Evolutionary conservation across 2,113 vertebrate genomes (phyloP).

Genomic region (Cyanocitta stelleri): DNA sequence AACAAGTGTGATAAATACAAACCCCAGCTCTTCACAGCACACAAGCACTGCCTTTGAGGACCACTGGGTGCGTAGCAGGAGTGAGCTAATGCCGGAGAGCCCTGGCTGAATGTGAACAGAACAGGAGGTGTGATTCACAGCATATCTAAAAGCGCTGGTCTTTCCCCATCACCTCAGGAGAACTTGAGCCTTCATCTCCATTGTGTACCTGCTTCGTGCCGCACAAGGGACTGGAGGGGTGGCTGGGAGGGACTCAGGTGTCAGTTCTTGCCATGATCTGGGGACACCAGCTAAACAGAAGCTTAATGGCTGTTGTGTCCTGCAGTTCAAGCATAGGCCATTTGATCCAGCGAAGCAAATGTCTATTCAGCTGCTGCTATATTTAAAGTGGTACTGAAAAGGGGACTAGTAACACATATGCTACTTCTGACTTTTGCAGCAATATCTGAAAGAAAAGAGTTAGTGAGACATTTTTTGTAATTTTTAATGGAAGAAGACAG

Average conservation of each 20-base stretch:
- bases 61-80: neutral
- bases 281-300: neutral
- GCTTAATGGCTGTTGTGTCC: accelerated
- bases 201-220: neutral
- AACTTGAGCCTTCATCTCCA: neutral
- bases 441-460: neutral
- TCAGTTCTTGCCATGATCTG: neutral
- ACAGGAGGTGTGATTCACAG: neutral
- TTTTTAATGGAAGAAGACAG: neutral
- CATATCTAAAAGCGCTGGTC: accelerated
- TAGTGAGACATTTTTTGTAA: neutral
- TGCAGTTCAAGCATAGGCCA: neutral
- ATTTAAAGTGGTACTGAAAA: neutral
- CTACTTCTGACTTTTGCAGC: neutral
- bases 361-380: neutral
- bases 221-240: neutral
- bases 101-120: neutral
- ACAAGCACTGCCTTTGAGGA: neutral
- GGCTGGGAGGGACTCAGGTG: accelerated
- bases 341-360: neutral
- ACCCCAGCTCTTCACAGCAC: neutral
- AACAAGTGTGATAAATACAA: neutral
- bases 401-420: neutral
- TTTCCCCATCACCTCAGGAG: neutral
- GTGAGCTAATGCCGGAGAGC: neutral